Evolutionary conservation across 2,797 vertebrate species (phyloP), one percentile per base, ranked within the genome.

Genomic region (Fringilla coelebs): DNA sequence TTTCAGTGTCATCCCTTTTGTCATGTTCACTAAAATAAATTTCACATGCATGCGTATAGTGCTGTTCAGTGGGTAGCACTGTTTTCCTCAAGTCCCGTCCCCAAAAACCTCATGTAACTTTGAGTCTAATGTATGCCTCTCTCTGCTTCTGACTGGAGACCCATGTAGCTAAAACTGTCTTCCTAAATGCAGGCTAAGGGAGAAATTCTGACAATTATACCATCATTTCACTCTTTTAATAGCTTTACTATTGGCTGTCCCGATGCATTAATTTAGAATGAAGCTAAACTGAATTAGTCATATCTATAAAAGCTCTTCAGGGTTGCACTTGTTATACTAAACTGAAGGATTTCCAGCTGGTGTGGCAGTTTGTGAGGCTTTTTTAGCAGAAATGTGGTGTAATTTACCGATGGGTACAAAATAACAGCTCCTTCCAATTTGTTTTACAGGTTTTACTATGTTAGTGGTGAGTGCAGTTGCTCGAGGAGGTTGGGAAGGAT

Each of bases 301-400:
- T 93, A 92, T 94, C 89, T 94, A 89, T 96, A 94, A 97, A 96
- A 97, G 92, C 95, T 90, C 88, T 93, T 97, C 88, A 91, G 73
- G 67, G 94, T 96, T 91, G 86, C 55, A 73, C 74, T 97, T 95
- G 81, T 91, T 96, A 67, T 41, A 85, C 95, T 94, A 93, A 97
- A 95, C 91, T 87, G 89, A 94, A 94, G 91, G 55, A 83, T 90
- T 96, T 96, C 92, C 93, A 97, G 95, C 94, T 96, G 92, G 86
- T 85, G 40, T 90, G 88, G 92, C 92, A 97, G 91, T 91, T 94
- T 96, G 80, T 46, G 70, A 91, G 70, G 67, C 22, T 90, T 96
- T 87, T 93, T 96, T 96, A 84, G 86, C 89, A 96, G 81, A 90
- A 89, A 87, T 67, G 51, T 94, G 17, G 26, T 72, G 72, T 95